Evolutionary conservation across 2,113 vertebrate species (phyloP), one percentile per base, ranked within the genome.

Genomic region (Stigmatopora argus): DNA sequence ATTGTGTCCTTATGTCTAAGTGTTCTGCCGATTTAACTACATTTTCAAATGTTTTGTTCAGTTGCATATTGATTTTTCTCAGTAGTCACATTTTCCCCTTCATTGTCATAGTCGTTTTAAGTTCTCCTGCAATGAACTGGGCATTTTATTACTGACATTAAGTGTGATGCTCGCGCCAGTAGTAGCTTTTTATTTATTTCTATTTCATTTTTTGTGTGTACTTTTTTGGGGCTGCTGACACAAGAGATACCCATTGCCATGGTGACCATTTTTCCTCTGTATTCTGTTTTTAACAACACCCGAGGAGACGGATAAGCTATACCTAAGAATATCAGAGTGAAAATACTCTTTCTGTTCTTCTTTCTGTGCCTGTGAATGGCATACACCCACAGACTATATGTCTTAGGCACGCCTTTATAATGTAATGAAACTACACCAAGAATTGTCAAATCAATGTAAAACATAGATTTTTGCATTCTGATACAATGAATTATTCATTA

Each of bases 321-420:
- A 80, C 79, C 71, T 62, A 69, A 67, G 70, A 71, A 66, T 73
- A 74, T 81, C 81, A 78, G 72, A 82, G 73, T 62, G 67, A 66
- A 81, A 78, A 41, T 41, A 41, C 38, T 41, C 38, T 41, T 41
- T 41, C 38, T 81, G 80, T 83, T 75, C 78, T 2, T n/a, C n/a
- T 48, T 57, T 70, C 71, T 62, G 67, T 80, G 60, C 65, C 62
- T 65, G 69, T 57, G 46, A 65, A 69, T 61, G 69, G 69, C 74
- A 48, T 17, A 48, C 47, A 49, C 47, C 15, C 15, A 49, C 46
- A 15, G 15, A 49, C 49, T 19, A 52, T n/a, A n/a, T 52, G 38
- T 49, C 1, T 18, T 49, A 49, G 47, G 15, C 47, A 18, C 17
- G 5, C 47, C 6, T 17, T 49, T 7, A 18, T 49, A 7, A 49